These are phyloP conservation scores for Pogonophryne albipinna DNA, from an alignment of 2,797 vertebrate genomes.

Conservation along the genomic window DNA sequence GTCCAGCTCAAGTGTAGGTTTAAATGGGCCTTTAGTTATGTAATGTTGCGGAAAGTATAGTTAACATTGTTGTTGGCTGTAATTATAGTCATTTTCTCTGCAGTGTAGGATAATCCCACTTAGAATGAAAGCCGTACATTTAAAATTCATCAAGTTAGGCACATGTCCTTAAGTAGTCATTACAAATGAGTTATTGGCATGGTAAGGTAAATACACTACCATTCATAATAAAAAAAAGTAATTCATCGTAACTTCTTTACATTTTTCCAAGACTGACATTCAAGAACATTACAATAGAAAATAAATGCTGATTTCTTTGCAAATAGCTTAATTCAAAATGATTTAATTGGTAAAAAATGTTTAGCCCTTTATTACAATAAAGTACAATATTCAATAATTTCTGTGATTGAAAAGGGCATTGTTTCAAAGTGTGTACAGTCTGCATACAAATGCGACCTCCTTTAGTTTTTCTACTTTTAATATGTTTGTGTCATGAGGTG, in stretches of 20 bases:
- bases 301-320: neutral
- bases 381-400: neutral
- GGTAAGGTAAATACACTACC: neutral
- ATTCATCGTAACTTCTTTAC: neutral
- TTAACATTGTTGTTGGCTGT: conserved; percentile 57
- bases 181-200: conserved; percentile 21
- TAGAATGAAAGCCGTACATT: conserved; percentile 34
- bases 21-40: conserved; percentile 54
- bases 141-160: conserved; percentile 35
- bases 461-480: too few species aligned
- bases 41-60: conserved; percentile 37
- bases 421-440: neutral
- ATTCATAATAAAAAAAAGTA: neutral
- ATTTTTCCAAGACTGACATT: neutral
- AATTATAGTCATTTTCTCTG: conserved; percentile 48
- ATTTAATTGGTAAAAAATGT: neutral
- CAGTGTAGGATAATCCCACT: conserved; percentile 23
- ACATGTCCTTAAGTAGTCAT: conserved; percentile 7
- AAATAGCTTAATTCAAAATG: conserved; percentile 2
- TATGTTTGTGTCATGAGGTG: too few species aligned
- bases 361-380: neutral
- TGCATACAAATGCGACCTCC: too few species aligned
- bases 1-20: conserved; percentile 57
- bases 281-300: neutral
- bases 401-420: neutral